Evolutionary conservation across 2,113 vertebrate species (phyloP), one percentile per base, ranked within the genome.

Genomic region (Thunnus maccoyii): DNA sequence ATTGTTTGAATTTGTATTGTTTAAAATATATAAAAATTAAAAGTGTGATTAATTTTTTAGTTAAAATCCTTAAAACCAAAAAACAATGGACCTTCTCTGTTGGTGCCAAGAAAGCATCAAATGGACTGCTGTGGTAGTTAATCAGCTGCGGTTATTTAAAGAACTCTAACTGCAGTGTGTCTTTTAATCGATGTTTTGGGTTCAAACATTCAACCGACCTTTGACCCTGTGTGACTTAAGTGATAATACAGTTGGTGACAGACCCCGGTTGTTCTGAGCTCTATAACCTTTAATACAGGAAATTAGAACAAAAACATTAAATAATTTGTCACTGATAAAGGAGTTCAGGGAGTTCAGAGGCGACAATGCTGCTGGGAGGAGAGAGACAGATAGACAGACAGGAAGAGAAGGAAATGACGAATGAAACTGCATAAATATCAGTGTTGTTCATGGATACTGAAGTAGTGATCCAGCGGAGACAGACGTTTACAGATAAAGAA

Each of bases 271-370:
- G 10, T 51, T 62, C 5, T 25, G 65, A 55, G 57, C 32, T 46
- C 52, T 25, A 3, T 58, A 7, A 50, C 14, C 57, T 78, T 69
- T 76, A 15, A 67, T 25, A 50, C 60, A n/a, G n/a, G 20, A 58
- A 3, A 25, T 12, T 25, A 66, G 25, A 22, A 36, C 3, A 76
- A 51, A 32, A 69, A 30, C 36, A 72, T 65, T 13, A 3, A 84
- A 57, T 10, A 8, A 66, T 84, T 25, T 46, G 52, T 82, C 47
- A 30, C 60, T 60, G 80, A 86, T 83, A 67, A 56, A 56, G 54
- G 76, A 54, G 68, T 70, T 80, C 41, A 72, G 58, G 1, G 72
- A 73, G 86, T 76, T 82, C 62, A 77, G 62, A 52, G n/a, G 47
- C 41, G 32, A 78, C 69, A 60, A 72, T 18, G 17, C 5, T 3